Percentiles rank a stretch among this genome's conserved stretches.
These are phyloP conservation scores for Pelobates cultripes DNA, from an alignment of 2,797 vertebrate species.

Conservation along the genomic window DNA sequence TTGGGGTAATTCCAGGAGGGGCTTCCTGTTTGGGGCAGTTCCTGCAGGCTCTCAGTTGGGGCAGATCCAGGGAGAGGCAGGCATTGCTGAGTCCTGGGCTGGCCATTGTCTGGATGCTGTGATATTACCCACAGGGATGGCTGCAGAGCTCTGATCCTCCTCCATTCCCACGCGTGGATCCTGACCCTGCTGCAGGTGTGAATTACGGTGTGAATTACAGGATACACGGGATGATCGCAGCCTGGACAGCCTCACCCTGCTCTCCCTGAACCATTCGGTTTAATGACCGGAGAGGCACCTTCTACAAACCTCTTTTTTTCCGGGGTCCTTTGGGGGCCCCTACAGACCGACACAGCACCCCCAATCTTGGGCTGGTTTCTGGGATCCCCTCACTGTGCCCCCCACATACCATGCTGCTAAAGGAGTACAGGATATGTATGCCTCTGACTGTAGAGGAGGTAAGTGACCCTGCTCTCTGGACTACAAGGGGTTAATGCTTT, in stretches of 20 bases:
- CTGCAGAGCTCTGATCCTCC: conserved; percentile 13
- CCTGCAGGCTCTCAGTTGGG: not conserved
- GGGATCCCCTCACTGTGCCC: conserved; percentile 12
- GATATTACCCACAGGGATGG: not conserved
- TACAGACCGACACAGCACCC: not conserved
- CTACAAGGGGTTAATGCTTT: not conserved
- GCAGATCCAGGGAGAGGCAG: not conserved
- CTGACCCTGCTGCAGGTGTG: not conserved
- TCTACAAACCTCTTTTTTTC: not conserved
- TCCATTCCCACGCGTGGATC: not conserved
- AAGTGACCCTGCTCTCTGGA: not conserved
- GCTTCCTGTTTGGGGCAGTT: too few species aligned
- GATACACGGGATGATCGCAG: not conserved
- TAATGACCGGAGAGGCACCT: conserved; percentile 4
- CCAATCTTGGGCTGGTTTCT: not conserved
- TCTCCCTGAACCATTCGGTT: not conserved
- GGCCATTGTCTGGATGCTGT: not conserved
- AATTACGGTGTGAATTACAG: too few species aligned
- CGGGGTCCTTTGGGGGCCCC: not conserved
- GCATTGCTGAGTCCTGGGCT: not conserved
- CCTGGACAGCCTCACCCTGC: not conserved
- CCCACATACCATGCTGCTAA: conserved; percentile 89
- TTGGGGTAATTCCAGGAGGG: not conserved
- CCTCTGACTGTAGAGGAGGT: conserved; percentile 86
- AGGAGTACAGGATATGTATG: conserved; percentile 98